phyloP scores from a whole-genome alignment of 1,140 invertebrate genomes.

The Papilio helenus region DNA sequence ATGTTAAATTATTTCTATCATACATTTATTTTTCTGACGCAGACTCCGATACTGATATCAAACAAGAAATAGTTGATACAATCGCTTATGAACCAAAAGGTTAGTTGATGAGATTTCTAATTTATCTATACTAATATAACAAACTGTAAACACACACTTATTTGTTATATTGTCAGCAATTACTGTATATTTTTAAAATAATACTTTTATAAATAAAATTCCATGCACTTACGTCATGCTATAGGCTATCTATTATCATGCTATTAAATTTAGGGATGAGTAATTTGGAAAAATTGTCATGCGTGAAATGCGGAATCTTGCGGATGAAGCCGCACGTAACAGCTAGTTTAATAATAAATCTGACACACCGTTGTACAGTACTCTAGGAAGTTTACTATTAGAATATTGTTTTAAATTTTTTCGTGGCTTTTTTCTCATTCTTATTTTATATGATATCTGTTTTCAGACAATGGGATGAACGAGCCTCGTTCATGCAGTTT shows the following conservation, averaged over 20 bases:
- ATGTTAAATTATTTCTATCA: neutral
- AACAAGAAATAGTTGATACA: constrained; percentile 4
- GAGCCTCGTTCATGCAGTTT: constrained; percentile 50
- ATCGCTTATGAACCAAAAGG: neutral
- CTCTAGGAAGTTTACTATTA: too few relatives aligned
- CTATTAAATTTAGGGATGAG: too few relatives aligned
- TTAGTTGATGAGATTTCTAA: neutral
- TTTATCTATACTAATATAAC: neutral
- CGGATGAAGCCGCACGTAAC: too few relatives aligned
- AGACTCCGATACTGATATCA: neutral
- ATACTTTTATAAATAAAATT: neutral
- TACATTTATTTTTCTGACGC: neutral
- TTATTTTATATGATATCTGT: too few relatives aligned
- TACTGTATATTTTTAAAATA: too few relatives aligned
- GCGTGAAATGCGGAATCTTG: too few relatives aligned
- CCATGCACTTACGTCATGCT: neutral
- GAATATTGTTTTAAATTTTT: too few relatives aligned
- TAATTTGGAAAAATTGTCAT: too few relatives aligned
- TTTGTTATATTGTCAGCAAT: too few relatives aligned
- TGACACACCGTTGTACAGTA: too few relatives aligned
- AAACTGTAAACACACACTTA: neutral
- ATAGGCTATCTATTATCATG: neutral
- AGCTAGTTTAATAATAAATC: too few relatives aligned
- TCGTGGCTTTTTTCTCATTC: neutral
- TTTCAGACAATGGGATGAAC: constrained; percentile 46